phyloP scores from a whole-genome alignment of 2,113 vertebrate genomes.

The Cheilinus undulatus region DNA sequence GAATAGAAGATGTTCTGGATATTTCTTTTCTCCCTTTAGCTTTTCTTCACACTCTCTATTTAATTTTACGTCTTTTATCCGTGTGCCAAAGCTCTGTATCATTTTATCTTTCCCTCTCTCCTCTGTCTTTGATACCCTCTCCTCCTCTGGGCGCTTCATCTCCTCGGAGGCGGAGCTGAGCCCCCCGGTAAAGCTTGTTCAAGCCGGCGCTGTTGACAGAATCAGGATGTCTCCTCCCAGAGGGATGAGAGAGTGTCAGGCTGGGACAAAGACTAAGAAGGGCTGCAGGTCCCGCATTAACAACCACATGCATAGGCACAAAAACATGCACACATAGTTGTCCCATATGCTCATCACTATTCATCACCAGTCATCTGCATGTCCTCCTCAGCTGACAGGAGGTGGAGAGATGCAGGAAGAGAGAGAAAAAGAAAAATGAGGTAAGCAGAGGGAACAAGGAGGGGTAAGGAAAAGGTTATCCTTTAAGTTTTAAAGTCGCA shows the following conservation, averaged over 20 bases:
- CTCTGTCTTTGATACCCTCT: constrained; percentile 38
- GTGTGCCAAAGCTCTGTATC: constrained; percentile 35
- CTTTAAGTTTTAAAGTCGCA: constrained; percentile 34
- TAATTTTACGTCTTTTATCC: constrained; percentile 36
- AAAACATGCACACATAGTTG: constrained; percentile 47
- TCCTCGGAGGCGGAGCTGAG: constrained; percentile 25
- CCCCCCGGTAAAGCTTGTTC: constrained; percentile 25
- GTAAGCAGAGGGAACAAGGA: constrained; percentile 11
- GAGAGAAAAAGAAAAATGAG: constrained; percentile 10
- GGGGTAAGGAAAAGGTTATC: not conserved
- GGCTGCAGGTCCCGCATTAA: constrained; percentile 47
- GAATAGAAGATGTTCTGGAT: constrained; percentile 7
- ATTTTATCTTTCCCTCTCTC: constrained; percentile 21
- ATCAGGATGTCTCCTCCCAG: constrained; percentile 65
- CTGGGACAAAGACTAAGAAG: constrained; percentile 47
- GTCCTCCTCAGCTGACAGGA: constrained; percentile 50
- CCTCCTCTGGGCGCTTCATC: constrained; percentile 9
- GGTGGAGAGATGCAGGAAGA: constrained; percentile 19
- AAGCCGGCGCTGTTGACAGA: constrained; percentile 64
- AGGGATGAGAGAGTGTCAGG: constrained; percentile 54
- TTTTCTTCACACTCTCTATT: not conserved
- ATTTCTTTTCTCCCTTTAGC: not conserved
- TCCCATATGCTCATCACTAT: constrained; percentile 76
- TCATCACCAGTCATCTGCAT: constrained; percentile 65
- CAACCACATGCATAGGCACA: constrained; percentile 25